A percentile compares a stretch with the other conserved stretches of the same genome.
These are phyloP conservation scores for Tiphia femorata DNA, from an alignment of 2,888 invertebrate species.

Conservation along the genomic window DNA sequence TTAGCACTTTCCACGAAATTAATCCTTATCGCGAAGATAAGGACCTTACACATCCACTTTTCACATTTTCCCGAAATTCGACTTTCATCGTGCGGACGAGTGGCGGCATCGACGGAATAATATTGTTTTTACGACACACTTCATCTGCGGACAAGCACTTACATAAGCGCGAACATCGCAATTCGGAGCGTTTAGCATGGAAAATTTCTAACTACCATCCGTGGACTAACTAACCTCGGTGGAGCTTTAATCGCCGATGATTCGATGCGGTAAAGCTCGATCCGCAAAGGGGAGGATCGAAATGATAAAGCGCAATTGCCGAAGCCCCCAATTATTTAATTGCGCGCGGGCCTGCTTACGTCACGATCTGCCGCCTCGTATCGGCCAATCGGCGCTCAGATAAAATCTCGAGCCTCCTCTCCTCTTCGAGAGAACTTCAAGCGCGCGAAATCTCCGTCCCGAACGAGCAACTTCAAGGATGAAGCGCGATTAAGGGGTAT, in stretches of 20 bases:
- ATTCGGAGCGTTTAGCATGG: not conserved
- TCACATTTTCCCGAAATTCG: not conserved
- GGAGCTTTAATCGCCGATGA: slow-evolving; percentile 24
- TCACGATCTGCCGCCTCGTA: too few relatives aligned
- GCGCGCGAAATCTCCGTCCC: too few relatives aligned
- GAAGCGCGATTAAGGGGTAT: too few relatives aligned
- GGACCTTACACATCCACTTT: not conserved
- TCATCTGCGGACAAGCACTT: not conserved
- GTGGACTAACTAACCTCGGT: slow-evolving; percentile 10
- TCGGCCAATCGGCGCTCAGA: too few relatives aligned
- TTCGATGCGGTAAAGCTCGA: slow-evolving; percentile 8
- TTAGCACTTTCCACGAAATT: too few relatives aligned
- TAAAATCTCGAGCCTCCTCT: too few relatives aligned
- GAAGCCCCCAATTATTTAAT: slow-evolving; percentile 36
- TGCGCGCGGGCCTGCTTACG: slow-evolving; percentile 30
- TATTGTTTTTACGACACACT: too few relatives aligned
- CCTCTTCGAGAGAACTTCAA: too few relatives aligned
- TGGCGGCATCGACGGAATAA: not conserved
- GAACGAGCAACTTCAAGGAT: too few relatives aligned
- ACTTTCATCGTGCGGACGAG: not conserved
- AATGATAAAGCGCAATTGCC: slow-evolving; percentile 44
- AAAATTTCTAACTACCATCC: slow-evolving; percentile 23
- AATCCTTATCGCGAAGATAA: not conserved
- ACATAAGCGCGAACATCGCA: not conserved
- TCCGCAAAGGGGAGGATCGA: slow-evolving; percentile 24